Base-by-base conservation (phyloP, 2,113 vertebrate species). In the Rhabdornis inornatus region DNA sequence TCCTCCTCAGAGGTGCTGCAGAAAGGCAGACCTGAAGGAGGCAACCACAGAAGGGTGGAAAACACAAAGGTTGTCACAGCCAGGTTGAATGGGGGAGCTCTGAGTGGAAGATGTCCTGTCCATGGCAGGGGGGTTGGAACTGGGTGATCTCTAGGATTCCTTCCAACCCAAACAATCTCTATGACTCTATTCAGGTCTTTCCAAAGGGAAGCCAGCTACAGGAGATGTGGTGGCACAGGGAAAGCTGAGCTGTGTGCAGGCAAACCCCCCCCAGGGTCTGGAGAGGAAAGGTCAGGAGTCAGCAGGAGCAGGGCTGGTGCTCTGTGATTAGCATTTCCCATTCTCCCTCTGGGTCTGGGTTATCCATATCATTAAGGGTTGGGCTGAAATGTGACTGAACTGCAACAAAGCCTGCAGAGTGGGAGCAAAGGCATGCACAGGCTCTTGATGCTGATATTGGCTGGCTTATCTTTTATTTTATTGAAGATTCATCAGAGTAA, bases 261-360 rank as follows among this genome's bases (percentile, higher is more conserved):
- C 17, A 72, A 45, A 82, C 9, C 2, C 19, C 19, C 11, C 11
- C 14, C 17, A 3, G 37, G 76, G 55, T 30, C 42, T 74, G 76
- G 47, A 88, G 79, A 83, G 6, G 59, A 88, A 94, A 95, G 92
- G 90, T 83, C 83, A 42, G 64, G 83, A 90, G 83, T 42, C 79
- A n/a, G 55, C 2, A 1, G 63, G 60, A 69, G 13, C 0, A 0
- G n/a, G 16, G 49, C 57, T 2, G 0, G 0, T 30, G 57, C 59
- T 57, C 33, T 20, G 0, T 27, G 71, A 31, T 2, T 14, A 24
- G 33, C 66, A 57, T 53, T 71, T 79, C 79, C 52, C 57, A 5
- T 85, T 80, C 83, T 68, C 45, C 37, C 35, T 40, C 72, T 53
- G 66, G 53, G 19, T 40, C 35, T 18, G 4, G 84, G 61, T 49